Percentiles rank a stretch among this genome's conserved stretches.
Conservation (phyloP, 1,140 invertebrate species). For the Procambarus clarkii region DNA sequence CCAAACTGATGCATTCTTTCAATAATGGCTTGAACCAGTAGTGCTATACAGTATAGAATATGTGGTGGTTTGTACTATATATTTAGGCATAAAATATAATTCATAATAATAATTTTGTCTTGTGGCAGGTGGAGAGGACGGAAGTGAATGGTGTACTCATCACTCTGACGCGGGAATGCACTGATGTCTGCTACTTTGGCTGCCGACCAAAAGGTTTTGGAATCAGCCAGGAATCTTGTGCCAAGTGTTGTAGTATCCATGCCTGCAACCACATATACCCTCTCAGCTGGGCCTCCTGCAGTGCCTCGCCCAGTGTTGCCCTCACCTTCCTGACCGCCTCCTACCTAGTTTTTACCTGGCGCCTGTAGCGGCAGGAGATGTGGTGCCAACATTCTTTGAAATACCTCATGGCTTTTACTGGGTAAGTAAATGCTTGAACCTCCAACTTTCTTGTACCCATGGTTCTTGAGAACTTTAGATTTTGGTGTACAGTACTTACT, state of each 20-base stretch:
- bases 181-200: constrained; percentile 59
- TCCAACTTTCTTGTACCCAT: not conserved
- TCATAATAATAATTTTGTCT: not conserved
- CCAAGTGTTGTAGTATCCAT: constrained; percentile 61
- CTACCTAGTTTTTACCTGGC: too few relatives aligned
- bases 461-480: not conserved
- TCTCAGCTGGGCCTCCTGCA: not conserved
- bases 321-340: too few relatives aligned
- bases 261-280: constrained; percentile 69
- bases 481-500: too few relatives aligned
- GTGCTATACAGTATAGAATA: too few relatives aligned
- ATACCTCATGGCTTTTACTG: not conserved
- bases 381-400: not conserved
- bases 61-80: too few relatives aligned
- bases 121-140: constrained; percentile 58
- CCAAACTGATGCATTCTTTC: too few relatives aligned
- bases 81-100: too few relatives aligned
- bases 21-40: too few relatives aligned
- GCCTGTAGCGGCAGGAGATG: too few relatives aligned
- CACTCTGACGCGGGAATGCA: constrained; percentile 63
- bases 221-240: constrained; percentile 60
- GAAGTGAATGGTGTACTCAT: constrained; percentile 68
- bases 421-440: not conserved
- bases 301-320: not conserved
- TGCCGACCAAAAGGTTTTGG: constrained; percentile 67